phyloP scores from a whole-genome alignment of 92 coral and sea anemone genomes.

The Hydrozoanthus gracilis region DNA sequence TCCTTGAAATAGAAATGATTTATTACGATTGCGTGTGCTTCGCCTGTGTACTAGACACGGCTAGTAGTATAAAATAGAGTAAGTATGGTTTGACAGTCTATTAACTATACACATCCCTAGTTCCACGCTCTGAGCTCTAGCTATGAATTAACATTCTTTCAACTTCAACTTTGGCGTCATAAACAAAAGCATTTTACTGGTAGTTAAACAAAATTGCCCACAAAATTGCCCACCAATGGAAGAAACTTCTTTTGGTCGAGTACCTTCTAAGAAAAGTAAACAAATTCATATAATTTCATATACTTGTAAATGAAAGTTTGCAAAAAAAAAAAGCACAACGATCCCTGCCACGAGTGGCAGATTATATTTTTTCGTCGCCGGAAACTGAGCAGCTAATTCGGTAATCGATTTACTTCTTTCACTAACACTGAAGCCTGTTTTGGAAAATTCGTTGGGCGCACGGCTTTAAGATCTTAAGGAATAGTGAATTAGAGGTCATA shows the following conservation, averaged over 20 bases:
- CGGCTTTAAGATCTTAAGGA: neutral
- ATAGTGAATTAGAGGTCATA: conserved; percentile 11
- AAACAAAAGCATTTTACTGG: neutral
- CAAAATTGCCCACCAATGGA: neutral
- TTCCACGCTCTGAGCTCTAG: neutral
- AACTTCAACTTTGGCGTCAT: neutral
- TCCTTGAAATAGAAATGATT: neutral
- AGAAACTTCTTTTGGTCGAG: neutral
- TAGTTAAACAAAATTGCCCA: neutral
- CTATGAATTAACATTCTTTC: conserved; percentile 12
- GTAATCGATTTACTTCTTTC: neutral
- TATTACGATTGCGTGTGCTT: neutral
- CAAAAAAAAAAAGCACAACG: too few relatives aligned
- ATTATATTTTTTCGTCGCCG: neutral
- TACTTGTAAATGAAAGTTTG: neutral
- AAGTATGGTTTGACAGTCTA: neutral
- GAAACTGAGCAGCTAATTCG: neutral
- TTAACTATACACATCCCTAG: neutral
- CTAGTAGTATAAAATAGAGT: neutral
- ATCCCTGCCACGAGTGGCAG: too few relatives aligned
- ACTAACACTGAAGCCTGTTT: neutral
- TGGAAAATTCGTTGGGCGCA: neutral
- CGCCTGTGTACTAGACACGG: neutral
- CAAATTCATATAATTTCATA: neutral
- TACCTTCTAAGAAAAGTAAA: neutral